A percentile compares a stretch with the other conserved stretches of the same genome.
Conservation (phyloP, 2,797 vertebrate species). For the Acropternis orthonyx region DNA sequence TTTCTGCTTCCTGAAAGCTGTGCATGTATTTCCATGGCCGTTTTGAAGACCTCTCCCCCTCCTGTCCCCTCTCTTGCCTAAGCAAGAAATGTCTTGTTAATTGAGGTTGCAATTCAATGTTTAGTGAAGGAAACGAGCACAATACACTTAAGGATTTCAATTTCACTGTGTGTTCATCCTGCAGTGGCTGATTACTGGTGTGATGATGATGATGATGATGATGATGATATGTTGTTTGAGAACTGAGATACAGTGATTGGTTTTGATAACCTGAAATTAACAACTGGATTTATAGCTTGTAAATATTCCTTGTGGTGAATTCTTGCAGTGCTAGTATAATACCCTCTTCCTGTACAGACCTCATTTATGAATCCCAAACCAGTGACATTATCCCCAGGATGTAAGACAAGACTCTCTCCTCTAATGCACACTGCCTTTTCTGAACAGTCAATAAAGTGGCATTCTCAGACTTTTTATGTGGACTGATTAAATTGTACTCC, state of each 20-base stretch:
- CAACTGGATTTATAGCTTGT: constrained; percentile 75
- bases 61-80: neutral
- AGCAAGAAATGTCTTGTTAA: constrained; percentile 68
- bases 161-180: neutral
- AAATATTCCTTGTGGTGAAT: constrained; percentile 69
- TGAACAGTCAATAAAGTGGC: constrained; percentile 45
- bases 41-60: neutral
- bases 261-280: constrained; percentile 78
- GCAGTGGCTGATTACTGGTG: constrained; percentile 22
- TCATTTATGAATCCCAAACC: constrained; percentile 61
- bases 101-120: constrained; percentile 70
- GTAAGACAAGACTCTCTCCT: constrained; percentile 48
- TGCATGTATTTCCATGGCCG: constrained; percentile 32
- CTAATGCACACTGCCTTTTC: neutral
- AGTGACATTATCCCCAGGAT: constrained; percentile 59
- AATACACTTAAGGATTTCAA: constrained; percentile 1
- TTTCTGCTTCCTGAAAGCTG: constrained; percentile 66
- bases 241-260: constrained; percentile 57
- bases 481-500: neutral
- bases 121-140: constrained; percentile 38
- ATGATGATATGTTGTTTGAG: constrained; percentile 57
- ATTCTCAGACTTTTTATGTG: constrained; percentile 26
- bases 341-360: constrained; percentile 65
- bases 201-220: constrained; percentile 1
- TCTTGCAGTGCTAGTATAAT: constrained; percentile 63